Conservation (phyloP, 2,888 invertebrate species). For the Lithophane leautieri region DNA sequence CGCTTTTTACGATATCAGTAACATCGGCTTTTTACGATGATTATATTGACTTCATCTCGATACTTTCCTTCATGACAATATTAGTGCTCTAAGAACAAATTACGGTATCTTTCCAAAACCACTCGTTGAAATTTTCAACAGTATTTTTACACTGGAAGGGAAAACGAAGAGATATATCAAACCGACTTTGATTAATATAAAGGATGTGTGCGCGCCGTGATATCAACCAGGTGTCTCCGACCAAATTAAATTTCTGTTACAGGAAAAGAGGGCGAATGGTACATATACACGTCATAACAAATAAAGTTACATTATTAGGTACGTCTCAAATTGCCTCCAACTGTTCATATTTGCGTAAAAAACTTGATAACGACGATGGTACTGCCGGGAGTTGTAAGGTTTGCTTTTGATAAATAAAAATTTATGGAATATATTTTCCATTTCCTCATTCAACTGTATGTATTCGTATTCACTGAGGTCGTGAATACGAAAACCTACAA, state of each 20-base stretch:
- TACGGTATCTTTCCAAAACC: slow-evolving; percentile 10
- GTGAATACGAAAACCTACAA: slow-evolving; percentile 15
- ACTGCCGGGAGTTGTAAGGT: background rate
- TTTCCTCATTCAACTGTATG: slow-evolving; percentile 16
- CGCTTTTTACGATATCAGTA: slow-evolving; percentile 35
- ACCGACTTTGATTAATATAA: slow-evolving; percentile 63
- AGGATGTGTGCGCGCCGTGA: slow-evolving; percentile 66
- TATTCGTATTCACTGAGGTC: slow-evolving; percentile 11
- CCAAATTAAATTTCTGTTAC: slow-evolving; percentile 70
- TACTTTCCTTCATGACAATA: slow-evolving; percentile 23
- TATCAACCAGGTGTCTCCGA: slow-evolving; percentile 66
- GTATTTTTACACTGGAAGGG: slow-evolving; percentile 24
- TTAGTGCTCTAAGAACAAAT: slow-evolving; percentile 23
- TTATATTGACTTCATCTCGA: slow-evolving; percentile 34
- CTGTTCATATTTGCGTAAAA: slow-evolving; percentile 40
- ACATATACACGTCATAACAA: slow-evolving; percentile 55
- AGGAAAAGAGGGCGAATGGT: slow-evolving; percentile 60
- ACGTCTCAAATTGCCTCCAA: slow-evolving; percentile 40
- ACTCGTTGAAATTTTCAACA: slow-evolving; percentile 13
- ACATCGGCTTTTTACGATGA: slow-evolving; percentile 54
- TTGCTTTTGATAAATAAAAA: slow-evolving; percentile 28
- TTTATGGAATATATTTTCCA: slow-evolving; percentile 12
- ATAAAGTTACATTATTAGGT: slow-evolving; percentile 50
- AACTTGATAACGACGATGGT: slow-evolving; percentile 12
- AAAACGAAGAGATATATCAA: slow-evolving; percentile 39